A percentile compares a stretch with the other conserved stretches of the same genome.
These are phyloP conservation scores for Drosophila macrothrix DNA, from an alignment of 2,888 invertebrate species.

Conservation along the genomic window DNA sequence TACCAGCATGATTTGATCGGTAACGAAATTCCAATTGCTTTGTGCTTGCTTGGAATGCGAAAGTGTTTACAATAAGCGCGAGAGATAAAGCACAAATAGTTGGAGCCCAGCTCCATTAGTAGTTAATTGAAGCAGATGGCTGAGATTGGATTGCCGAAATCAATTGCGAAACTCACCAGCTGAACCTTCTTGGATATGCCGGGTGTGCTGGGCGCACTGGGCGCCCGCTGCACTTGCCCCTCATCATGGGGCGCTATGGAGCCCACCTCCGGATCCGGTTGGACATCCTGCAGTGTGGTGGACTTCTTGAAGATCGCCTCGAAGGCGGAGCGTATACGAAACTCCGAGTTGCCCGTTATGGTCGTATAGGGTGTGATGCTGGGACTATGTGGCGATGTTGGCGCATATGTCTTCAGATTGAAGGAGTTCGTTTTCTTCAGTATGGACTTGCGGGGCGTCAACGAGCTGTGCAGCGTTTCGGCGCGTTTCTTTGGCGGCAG, in stretches of 20 bases:
- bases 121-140: slow-evolving; percentile 12
- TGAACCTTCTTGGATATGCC: slow-evolving; percentile 95
- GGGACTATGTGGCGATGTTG: slow-evolving; percentile 87
- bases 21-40: slow-evolving; percentile 77
- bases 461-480: slow-evolving; percentile 83
- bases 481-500: slow-evolving; percentile 84
- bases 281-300: slow-evolving; percentile 93
- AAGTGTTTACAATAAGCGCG: slow-evolving; percentile 28
- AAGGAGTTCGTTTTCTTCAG: slow-evolving; percentile 97
- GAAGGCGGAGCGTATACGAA: slow-evolving; percentile 93
- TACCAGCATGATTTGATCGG: slow-evolving; percentile 72
- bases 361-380: slow-evolving; percentile 90
- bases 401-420: slow-evolving; percentile 89
- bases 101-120: slow-evolving; percentile 17
- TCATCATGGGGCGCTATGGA: slow-evolving; percentile 80
- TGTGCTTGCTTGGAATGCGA: slow-evolving; percentile 76
- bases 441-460: slow-evolving; percentile 92
- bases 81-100: slow-evolving; percentile 22
- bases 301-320: slow-evolving; percentile 96
- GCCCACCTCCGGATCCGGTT: slow-evolving; percentile 88
- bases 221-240: slow-evolving; percentile 82
- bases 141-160: not conserved
- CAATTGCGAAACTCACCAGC: slow-evolving; percentile 87
- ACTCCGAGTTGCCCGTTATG: slow-evolving; percentile 95
- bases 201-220: slow-evolving; percentile 87